Evolutionary conservation across 2,113 vertebrate genomes (phyloP).

Genomic region (Osmerus mordax): DNA sequence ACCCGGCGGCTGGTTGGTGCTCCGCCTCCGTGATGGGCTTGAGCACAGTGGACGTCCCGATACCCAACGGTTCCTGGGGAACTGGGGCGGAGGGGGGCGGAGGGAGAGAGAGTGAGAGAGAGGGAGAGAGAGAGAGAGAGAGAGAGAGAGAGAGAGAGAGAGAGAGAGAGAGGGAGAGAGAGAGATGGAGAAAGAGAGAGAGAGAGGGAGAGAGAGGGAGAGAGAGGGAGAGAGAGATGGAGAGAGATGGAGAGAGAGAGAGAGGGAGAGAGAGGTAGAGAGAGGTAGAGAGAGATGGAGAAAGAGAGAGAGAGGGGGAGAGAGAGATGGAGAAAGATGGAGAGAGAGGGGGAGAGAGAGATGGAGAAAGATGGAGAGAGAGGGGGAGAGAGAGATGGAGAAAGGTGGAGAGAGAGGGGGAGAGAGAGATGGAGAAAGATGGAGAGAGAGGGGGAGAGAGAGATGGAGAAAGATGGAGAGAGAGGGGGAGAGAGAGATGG

Average conservation of each 20-base stretch:
- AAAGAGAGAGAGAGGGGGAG: too few species aligned
- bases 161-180: neutral
- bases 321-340: constrained; percentile 1
- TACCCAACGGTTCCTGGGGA: too few species aligned
- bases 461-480: neutral
- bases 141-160: neutral
- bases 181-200: too few species aligned
- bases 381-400: neutral
- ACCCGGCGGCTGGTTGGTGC: too few species aligned
- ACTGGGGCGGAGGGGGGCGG: neutral
- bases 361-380: neutral
- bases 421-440: too few species aligned
- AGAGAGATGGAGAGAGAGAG: too few species aligned
- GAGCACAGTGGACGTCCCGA: neutral
- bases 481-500: neutral
- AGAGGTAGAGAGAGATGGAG: too few species aligned
- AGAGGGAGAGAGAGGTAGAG: neutral
- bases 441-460: neutral
- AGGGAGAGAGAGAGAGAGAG: neutral
- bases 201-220: neutral
- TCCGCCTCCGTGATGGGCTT: too few species aligned
- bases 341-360: neutral
- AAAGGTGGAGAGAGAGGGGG: neutral
- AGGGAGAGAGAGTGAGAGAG: neutral
- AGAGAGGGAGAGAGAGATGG: neutral